Evolutionary conservation across 2,888 invertebrate species (phyloP), one percentile per base, ranked within the genome.

Genomic region (Drosophila pegasa): DNA sequence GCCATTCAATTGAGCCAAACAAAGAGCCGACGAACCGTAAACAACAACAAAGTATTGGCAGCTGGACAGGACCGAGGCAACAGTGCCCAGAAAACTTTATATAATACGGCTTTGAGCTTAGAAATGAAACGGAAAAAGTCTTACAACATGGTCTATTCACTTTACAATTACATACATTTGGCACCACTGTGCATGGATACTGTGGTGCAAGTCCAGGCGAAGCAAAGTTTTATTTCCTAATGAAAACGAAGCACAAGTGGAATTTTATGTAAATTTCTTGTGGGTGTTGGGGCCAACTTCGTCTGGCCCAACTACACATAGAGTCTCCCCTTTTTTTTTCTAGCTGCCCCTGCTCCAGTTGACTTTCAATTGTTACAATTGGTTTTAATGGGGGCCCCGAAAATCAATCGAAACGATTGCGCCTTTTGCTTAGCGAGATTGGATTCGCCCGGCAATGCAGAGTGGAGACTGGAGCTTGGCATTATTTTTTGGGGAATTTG

Each of bases 291-390:
- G 48, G 25, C n/a, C 27, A 43, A 40, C 35, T 31, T 18, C 31
- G 35, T 16, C 55, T 3, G 25, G 2, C 12, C 35, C 25, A 37
- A 25, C 25, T 10, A 25, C 50, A 31, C 2, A 5, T 3, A 9
- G 10, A 18, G 4, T 2, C 6, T 35, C 31, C 27, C 45, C n/a
- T 31, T 16, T 12, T 20, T 27, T 2, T 31, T 16, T 12, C 16
- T 27, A 1, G 41, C n/a, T 16, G 14, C 12, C 20, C 35, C 14
- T 14, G 5, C 33, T 48, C 62, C 9, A 54, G 52, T 59, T 71
- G 60, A 80, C 66, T 71, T 85, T 80, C 88, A 88, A 88, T 83
- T 83, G 88, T 71, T 60, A 77, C 87, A 83, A 83, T 83, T 83
- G 81, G 80, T 71, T 67, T 63, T 62, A 62, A 79, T 74, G 70